Conservation (phyloP, 1,140 invertebrate genomes). For the Chironomus tepperi region DNA sequence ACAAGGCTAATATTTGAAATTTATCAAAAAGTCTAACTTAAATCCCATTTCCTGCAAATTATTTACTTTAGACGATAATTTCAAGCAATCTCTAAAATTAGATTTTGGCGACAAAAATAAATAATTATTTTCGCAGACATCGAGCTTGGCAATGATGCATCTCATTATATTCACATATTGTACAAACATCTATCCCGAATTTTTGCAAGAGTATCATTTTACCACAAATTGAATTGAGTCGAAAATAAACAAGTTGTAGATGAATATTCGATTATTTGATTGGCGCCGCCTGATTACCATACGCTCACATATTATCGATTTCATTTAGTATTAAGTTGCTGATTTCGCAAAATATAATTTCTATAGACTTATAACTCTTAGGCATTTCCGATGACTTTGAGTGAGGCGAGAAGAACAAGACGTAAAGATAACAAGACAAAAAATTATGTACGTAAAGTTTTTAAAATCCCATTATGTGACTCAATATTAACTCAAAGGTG, state of each 20-base stretch:
- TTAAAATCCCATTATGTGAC: not conserved
- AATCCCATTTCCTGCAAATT: too few species aligned
- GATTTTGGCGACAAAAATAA: too few species aligned
- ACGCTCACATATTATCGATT: not conserved
- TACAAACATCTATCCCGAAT: not conserved
- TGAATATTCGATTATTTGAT: not conserved
- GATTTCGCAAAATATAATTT: too few species aligned
- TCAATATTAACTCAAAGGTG: not conserved
- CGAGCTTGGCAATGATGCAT: too few species aligned
- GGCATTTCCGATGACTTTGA: constrained; percentile 6
- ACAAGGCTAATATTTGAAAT: too few species aligned
- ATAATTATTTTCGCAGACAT: too few species aligned
- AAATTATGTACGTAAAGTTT: not conserved
- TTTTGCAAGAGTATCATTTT: constrained; percentile 7
- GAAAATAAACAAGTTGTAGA: not conserved
- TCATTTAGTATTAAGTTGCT: too few species aligned
- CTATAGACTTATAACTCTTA: not conserved
- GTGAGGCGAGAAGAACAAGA: not conserved
- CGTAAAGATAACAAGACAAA: not conserved
- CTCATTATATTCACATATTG: not conserved
- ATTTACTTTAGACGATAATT: too few species aligned
- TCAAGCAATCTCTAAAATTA: too few species aligned
- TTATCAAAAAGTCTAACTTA: too few species aligned
- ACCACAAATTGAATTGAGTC: not conserved
- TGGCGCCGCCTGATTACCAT: not conserved